Evolutionary conservation across 2,888 invertebrate genomes (phyloP).

Genomic region (Drosophila atripex): DNA sequence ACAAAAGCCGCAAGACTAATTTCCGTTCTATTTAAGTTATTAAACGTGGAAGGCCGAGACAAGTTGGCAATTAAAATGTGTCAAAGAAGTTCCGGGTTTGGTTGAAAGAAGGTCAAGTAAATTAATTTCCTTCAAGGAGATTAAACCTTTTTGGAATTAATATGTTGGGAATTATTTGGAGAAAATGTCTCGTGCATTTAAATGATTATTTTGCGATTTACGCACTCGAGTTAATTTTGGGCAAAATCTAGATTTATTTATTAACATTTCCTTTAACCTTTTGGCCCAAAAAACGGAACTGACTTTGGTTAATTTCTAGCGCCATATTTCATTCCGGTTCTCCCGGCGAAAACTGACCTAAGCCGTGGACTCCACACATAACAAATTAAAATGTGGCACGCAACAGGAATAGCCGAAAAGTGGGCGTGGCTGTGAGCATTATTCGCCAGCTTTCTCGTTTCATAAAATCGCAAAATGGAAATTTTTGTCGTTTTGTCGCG

Average conservation of each 20-base stretch:
- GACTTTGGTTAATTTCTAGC: constrained; percentile 16
- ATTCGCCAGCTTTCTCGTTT: constrained; percentile 21
- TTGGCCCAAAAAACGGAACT: background rate
- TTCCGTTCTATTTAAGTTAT: constrained; percentile 2
- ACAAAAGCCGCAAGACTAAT: background rate
- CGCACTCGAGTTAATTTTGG: background rate
- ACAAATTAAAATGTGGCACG: constrained; percentile 73
- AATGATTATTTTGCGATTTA: constrained; percentile 1
- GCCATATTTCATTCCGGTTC: constrained; percentile 18
- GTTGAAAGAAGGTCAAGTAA: background rate
- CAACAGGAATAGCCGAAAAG: constrained; percentile 32
- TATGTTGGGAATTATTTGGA: no score
- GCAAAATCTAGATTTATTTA: background rate
- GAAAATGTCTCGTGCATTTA: background rate
- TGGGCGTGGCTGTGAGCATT: constrained; percentile 15
- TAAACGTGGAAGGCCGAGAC: background rate
- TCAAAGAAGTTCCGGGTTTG: background rate
- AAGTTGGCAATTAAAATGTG: constrained; percentile 4
- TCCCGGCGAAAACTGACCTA: constrained; percentile 11
- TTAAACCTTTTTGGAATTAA: background rate
- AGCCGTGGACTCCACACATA: constrained; percentile 34
- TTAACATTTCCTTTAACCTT: constrained; percentile 3
- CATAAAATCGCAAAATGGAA: constrained; percentile 22
- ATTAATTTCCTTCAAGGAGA: background rate
- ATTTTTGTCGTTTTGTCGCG: constrained; percentile 28